These are phyloP conservation scores for Pseudococcus longispinus DNA, from an alignment of 2,888 invertebrate genomes.

Conservation along the genomic window DNA sequence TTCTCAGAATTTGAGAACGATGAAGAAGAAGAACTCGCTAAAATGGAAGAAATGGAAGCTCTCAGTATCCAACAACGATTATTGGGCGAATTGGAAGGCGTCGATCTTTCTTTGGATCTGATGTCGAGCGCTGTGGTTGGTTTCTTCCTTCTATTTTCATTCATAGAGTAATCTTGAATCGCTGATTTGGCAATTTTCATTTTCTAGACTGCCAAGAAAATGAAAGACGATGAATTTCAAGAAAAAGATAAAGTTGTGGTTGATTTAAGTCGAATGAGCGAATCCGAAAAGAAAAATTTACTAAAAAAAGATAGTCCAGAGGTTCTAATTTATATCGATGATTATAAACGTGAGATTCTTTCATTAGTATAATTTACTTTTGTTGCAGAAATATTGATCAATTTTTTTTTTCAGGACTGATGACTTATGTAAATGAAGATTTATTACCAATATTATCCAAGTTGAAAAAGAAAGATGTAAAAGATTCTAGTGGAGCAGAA, in stretches of 20 bases:
- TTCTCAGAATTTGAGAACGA: conserved; percentile 62
- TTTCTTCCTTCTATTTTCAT: neutral
- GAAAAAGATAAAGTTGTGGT: conserved; percentile 72
- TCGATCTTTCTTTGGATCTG: conserved; percentile 56
- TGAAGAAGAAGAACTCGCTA: conserved; percentile 75
- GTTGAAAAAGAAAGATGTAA: conserved; percentile 69
- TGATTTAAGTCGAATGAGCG: conserved; percentile 78
- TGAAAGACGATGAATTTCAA: conserved; percentile 63
- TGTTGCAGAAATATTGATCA: neutral
- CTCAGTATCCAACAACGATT: conserved; percentile 79
- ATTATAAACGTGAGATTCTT: conserved; percentile 69
- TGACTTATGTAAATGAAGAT: conserved; percentile 60
- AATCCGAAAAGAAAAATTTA: conserved; percentile 77
- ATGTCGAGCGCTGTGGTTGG: conserved; percentile 54
- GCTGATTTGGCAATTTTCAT: neutral
- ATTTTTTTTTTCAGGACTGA: neutral
- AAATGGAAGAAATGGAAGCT: conserved; percentile 84
- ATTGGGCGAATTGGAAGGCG: conserved; percentile 73
- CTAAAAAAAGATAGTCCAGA: conserved; percentile 89
- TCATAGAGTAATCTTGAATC: neutral
- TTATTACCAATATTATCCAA: conserved; percentile 74
- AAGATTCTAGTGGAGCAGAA: conserved; percentile 71
- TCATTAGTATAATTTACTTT: neutral
- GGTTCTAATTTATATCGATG: conserved; percentile 77
- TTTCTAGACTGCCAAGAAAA: conserved; percentile 61